Base-by-base conservation (phyloP, 2,797 vertebrate species). In the Pseudotriccus pelzelni region DNA sequence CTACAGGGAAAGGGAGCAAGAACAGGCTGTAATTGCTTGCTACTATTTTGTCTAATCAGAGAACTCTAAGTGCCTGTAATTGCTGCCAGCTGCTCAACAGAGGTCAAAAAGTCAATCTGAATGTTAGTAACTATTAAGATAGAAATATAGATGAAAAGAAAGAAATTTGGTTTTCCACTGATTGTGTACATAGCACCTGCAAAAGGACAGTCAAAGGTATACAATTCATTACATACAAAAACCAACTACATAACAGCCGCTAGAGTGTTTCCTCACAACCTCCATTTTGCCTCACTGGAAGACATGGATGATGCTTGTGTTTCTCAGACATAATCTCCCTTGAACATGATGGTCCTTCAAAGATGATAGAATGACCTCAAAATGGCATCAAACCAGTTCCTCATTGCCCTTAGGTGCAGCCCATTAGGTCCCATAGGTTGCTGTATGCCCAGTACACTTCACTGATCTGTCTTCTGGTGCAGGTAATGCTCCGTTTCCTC, bases 101-200 rank as follows among this genome's bases (percentile, higher is more conserved):
- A 83, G 56, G 82, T 87, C 64, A 74, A 73, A 87, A 93, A 89
- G 50, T 63, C 20, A 89, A 78, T 58, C 22, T 36, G 60, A 81
- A 78, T 47, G 30, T 59, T 75, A 75, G 27, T 25, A 69, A 69
- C 46, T 74, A 52, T 36, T 79, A 73, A 78, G 50, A 34, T 9
- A 85, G 37, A 87, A 80, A 80, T 58, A 67, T 1, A 75, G 37
- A 75, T 84, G 5, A 83, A 87, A 80, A 77, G 41, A 74, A 66
- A 82, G 39, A 25, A 47, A 74, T 34, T 10, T 36, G 6, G 30
- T 83, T 78, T 73, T 30, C 52, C 15, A 63, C 43, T 72, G 47
- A 32, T 53, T 0, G 0, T 32, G 9, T 60, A 43, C 30, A n/a
- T 32, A 53, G 14, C 10, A 72, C 28, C 24, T 75, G 13, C 21